phyloP scores from a whole-genome alignment of 2,797 vertebrate species.

The Brachyrhaphis roseni region DNA sequence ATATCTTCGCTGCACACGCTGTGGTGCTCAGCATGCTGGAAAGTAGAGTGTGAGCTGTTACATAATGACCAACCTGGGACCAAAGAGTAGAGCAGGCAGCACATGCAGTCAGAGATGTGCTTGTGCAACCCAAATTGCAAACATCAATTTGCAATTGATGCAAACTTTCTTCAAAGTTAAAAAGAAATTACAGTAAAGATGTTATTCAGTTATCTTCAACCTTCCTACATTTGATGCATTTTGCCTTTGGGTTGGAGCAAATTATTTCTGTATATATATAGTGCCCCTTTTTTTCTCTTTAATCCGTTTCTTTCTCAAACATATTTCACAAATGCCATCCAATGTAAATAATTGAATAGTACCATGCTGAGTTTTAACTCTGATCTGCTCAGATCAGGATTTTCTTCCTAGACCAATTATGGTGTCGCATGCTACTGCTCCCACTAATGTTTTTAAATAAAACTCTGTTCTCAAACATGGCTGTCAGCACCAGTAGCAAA shows the following conservation, averaged over 20 bases:
- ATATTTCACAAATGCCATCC: not conserved
- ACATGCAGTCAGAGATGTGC: conserved; percentile 35
- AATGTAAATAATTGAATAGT: conserved; percentile 6
- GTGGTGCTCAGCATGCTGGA: conserved; percentile 30
- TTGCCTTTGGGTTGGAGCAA: not conserved
- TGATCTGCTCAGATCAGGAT: conserved; percentile 16
- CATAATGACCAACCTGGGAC: conserved; percentile 55
- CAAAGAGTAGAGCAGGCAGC: conserved; percentile 47
- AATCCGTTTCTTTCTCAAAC: not conserved
- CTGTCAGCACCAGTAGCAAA: conserved; percentile 51
- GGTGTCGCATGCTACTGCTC: not conserved
- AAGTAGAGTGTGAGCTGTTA: conserved; percentile 58
- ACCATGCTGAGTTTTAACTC: conserved; percentile 5
- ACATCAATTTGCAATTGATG: not conserved
- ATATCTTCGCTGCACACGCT: conserved; percentile 58
- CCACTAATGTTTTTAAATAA: conserved; percentile 29
- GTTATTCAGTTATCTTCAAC: not conserved
- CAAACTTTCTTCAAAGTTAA: not conserved
- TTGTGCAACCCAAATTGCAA: conserved; percentile 4
- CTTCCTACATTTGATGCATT: not conserved
- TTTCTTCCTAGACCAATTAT: conserved; percentile 28
- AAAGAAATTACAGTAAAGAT: not conserved
- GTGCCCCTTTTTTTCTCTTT: not conserved
- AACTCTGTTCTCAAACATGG: conserved; percentile 15
- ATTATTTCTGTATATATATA: not conserved